phyloP scores from a whole-genome alignment of 92 coral and sea anemone species.

The Bergia sp. region DNA sequence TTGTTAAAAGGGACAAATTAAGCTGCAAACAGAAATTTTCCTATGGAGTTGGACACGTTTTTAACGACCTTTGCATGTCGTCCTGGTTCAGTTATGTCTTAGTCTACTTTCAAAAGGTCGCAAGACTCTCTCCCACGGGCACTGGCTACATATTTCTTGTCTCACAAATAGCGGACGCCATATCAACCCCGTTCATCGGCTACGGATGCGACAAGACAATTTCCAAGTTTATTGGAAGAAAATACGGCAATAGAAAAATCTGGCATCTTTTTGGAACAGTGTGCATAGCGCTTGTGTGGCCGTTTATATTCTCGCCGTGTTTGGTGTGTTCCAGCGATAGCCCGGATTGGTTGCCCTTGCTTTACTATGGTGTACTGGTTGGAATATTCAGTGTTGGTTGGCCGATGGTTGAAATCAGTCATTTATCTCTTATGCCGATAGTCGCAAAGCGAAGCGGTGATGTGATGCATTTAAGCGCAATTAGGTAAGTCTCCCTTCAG shows the following conservation, averaged over 20 bases:
- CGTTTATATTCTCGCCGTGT: constrained; percentile 82
- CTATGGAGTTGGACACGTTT: constrained; percentile 90
- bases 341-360: constrained; percentile 67
- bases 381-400: constrained; percentile 79
- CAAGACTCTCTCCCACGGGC: constrained; percentile 69
- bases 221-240: constrained; percentile 62
- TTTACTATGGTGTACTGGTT: constrained; percentile 70
- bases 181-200: constrained; percentile 86
- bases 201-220: constrained; percentile 81
- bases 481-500: constrained; percentile 66
- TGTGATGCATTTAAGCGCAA: constrained; percentile 76
- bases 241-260: constrained; percentile 84
- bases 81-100: constrained; percentile 88
- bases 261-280: constrained; percentile 85
- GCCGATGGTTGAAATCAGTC: constrained; percentile 96
- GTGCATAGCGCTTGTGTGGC: constrained; percentile 86
- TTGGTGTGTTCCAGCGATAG: constrained; percentile 60
- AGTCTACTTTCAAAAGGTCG: constrained; percentile 79
- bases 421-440: constrained; percentile 85
- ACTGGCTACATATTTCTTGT: constrained; percentile 79
- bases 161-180: constrained; percentile 83
- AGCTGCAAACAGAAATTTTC: constrained; percentile 74
- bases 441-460: constrained; percentile 77
- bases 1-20: constrained; percentile 59
- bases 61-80: constrained; percentile 89